Evolutionary conservation across 2,888 invertebrate genomes (phyloP), one percentile per base, ranked within the genome.

Genomic region (Rhogogaster chlorosoma): DNA sequence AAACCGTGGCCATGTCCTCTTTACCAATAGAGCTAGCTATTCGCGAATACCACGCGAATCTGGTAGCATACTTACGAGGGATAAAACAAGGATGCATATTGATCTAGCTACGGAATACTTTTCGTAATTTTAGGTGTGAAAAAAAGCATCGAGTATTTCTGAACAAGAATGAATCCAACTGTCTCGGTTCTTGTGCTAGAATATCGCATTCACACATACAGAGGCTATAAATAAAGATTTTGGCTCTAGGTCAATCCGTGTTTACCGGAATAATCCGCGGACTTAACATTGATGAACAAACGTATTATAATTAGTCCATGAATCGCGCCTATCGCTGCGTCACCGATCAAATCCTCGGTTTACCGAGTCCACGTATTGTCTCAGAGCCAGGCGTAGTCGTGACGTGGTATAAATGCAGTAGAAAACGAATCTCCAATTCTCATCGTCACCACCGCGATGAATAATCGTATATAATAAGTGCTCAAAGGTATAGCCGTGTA

Each of bases 181-280:
- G n/a, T 1, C 7, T 49, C 1, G 9, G 0, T 61, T 57, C n/a
- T 57, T 7, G 36, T 36, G 36, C 36, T 32, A 70, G 18, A 49
- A 49, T 53, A 70, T 70, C 70, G 36, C 32, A 70, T 36, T n/a
- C 15, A 9, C 38, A 42, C 9, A 38, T 38, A 82, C 36, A 22
- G 22, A 22, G 22, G 45, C 49, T 78, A 32, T 29, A 36, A 42
- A 26, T 26, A 42, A n/a, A 10, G 2, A 67, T 83, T 83, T 83
- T 83, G 83, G 83, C 83, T 83, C 67, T 83, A 70, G 83, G 83
- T 83, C 83, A 83, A 32, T 29, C 45, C 9, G 10, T 61, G 45
- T 22, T 49, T 29, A 36, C 26, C 18, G 67, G 9, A 64, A 49
- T 26, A 29, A 78, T 49, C 22, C 70, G 18, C 36, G 70, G 36